Base-by-base conservation (phyloP, 2,797 vertebrate genomes). In the Xyrichtys novacula region DNA sequence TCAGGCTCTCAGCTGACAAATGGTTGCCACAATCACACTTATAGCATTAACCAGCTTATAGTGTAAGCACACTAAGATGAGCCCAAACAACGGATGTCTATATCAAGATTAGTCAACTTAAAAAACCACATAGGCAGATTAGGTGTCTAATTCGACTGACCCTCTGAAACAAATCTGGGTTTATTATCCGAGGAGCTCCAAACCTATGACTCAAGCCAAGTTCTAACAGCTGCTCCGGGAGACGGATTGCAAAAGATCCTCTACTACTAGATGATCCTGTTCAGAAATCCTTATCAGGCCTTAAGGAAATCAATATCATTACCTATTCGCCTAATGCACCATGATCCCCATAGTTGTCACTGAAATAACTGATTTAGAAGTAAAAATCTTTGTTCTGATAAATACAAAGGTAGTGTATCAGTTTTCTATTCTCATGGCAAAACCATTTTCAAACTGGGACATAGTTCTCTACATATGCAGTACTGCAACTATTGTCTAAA, bases 51-150 rank as follows among this genome's bases (percentile, higher is more conserved):
- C 88, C 50, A 81, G 85, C 88, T 93, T 91, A 92, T 64, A 58
- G 73, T 59, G 82, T 79, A 90, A 90, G 85, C 73, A 89, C 85
- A 82, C 65, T 61, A 89, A 87, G 87, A 92, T 88, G 87, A 92
- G 89, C 87, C 87, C 77, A 90, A 92, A 94, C 82, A 90, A 84
- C 65, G 86, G 80, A 88, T 87, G 91, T 90, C 91, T 90, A 89
- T 89, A 89, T 87, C 85, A 88, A 90, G 91, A 94, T 94, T 87
- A 91, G 93, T 90, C 90, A 93, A 93, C 84, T 96, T 92, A 93
- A 85, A 78, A 93, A 93, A 94, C 89, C 89, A 93, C 92, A 90
- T 93, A 96, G 90, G 92, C 93, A 95, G 95, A 96, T 97, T 96
- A 96, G 88, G 88, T 90, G 93, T 93, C 93, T 96, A 96, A 97